Conservation (phyloP, 1,140 invertebrate species). For the Asbolus verrucosus region DNA sequence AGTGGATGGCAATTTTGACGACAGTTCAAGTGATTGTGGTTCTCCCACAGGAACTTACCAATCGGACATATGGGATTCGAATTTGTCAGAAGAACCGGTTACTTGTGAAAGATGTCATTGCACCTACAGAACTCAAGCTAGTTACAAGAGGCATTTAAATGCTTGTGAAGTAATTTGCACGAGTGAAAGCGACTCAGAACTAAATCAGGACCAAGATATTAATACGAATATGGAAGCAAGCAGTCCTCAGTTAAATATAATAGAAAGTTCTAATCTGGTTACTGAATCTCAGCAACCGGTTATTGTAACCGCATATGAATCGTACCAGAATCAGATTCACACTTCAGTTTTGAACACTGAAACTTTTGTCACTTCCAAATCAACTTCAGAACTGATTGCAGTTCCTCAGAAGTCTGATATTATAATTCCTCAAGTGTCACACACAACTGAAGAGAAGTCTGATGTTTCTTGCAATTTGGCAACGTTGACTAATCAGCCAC, state of each 20-base stretch:
- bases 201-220: constrained; percentile 54
- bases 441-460: not conserved
- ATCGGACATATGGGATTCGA: constrained; percentile 58
- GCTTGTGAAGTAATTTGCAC: constrained; percentile 82
- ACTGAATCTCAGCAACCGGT: constrained; percentile 58
- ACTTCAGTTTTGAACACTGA: constrained; percentile 62
- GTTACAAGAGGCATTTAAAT: constrained; percentile 84
- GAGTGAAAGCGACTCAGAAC: constrained; percentile 80
- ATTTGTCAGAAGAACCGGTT: constrained; percentile 77
- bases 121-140: constrained; percentile 88
- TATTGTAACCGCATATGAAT: constrained; percentile 62
- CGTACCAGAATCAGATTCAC: constrained; percentile 62
- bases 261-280: constrained; percentile 10
- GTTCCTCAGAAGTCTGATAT: constrained; percentile 50
- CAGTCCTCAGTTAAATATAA: constrained; percentile 23
- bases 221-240: too few species aligned
- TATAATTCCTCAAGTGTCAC: constrained; percentile 41
- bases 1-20: constrained; percentile 80
- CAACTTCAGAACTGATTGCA: constrained; percentile 51
- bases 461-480: not conserved
- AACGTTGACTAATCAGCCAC: not conserved
- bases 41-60: constrained; percentile 66
- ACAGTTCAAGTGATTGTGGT: constrained; percentile 68
- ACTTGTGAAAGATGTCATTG: constrained; percentile 89
- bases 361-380: constrained; percentile 55